Evolutionary conservation across 2,888 invertebrate species (phyloP).

Genomic region (Drosophila paranaensis): DNA sequence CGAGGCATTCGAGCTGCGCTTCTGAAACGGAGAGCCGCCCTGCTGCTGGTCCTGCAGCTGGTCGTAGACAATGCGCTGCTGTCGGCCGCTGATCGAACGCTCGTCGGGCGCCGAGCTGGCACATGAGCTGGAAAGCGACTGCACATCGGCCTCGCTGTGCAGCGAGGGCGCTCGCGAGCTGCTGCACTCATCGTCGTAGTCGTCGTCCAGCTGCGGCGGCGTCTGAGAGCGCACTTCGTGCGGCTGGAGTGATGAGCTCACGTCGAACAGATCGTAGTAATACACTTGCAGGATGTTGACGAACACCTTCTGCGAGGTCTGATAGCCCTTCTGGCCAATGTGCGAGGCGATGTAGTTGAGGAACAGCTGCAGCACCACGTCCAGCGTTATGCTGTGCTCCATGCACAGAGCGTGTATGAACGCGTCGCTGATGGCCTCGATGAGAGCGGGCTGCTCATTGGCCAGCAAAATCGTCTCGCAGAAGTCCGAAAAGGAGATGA

Average conservation of each 20-base stretch:
- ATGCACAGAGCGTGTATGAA: conserved; percentile 83
- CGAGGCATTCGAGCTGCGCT: conserved; percentile 77
- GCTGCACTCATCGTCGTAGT: conserved; percentile 73
- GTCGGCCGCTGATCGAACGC: conserved; percentile 66
- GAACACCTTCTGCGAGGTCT: conserved; percentile 85
- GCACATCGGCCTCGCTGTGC: conserved; percentile 80
- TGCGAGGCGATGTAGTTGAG: conserved; percentile 89
- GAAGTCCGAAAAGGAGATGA: conserved; percentile 83
- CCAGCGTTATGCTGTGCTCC: conserved; percentile 81
- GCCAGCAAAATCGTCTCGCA: conserved; percentile 82
- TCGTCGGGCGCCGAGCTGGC: conserved; percentile 78
- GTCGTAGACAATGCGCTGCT: conserved; percentile 78
- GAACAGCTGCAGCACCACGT: conserved; percentile 86
- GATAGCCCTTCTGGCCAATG: conserved; percentile 86
- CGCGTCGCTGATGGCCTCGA: conserved; percentile 83
- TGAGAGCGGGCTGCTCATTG: conserved; percentile 74
- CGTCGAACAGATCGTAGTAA: conserved; percentile 84
- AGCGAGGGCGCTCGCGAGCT: conserved; percentile 76
- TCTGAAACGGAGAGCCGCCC: conserved; percentile 64
- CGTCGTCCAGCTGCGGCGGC: conserved; percentile 75
- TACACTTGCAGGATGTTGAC: conserved; percentile 86
- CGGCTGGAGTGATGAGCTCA: conserved; percentile 71
- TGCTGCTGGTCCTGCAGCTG: conserved; percentile 78
- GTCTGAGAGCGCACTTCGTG: conserved; percentile 76
- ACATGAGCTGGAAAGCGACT: conserved; percentile 78